Percentiles rank a stretch among this genome's conserved stretches.
phyloP scores from a whole-genome alignment of 2,888 invertebrate species.

The Cremastobaeus sp. region DNA sequence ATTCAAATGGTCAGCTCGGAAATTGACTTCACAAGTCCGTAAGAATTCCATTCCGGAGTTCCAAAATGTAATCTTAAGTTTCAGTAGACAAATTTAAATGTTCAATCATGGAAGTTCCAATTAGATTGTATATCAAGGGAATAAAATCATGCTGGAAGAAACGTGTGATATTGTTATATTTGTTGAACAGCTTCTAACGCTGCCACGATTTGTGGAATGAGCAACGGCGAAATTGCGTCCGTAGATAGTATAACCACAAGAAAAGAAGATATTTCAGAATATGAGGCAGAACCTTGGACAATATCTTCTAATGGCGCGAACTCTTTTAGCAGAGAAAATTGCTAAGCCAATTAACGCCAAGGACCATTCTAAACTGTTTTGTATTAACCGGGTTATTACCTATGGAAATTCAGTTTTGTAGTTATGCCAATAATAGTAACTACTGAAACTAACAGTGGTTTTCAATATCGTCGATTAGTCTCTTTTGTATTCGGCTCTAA shows the following conservation, averaged over 20 bases:
- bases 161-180: slow-evolving; percentile 41
- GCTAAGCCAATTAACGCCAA: too few relatives aligned
- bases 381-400: neutral
- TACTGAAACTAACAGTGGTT: slow-evolving; percentile 15
- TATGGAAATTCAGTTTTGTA: neutral
- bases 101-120: slow-evolving; percentile 42
- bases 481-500: slow-evolving; percentile 23
- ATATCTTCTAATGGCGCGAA: too few relatives aligned
- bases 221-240: slow-evolving; percentile 16
- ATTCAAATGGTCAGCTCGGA: slow-evolving; percentile 33
- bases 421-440: slow-evolving; percentile 23
- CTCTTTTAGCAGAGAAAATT: too few relatives aligned
- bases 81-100: slow-evolving; percentile 43
- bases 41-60: slow-evolving; percentile 39
- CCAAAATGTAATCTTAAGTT: slow-evolving; percentile 39
- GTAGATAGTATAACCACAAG: slow-evolving; percentile 32
- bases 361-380: too few relatives aligned
- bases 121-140: slow-evolving; percentile 40
- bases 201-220: slow-evolving; percentile 24
- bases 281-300: too few relatives aligned
- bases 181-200: slow-evolving; percentile 27
- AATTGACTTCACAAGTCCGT: slow-evolving; percentile 42
- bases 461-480: slow-evolving; percentile 39
- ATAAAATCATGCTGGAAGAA: slow-evolving; percentile 28
- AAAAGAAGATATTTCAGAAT: slow-evolving; percentile 43